A percentile compares a stretch with the other conserved stretches of the same genome.
Evolutionary conservation across 2,888 invertebrate species (phyloP).

Genomic region (Xestia rhomboidea): DNA sequence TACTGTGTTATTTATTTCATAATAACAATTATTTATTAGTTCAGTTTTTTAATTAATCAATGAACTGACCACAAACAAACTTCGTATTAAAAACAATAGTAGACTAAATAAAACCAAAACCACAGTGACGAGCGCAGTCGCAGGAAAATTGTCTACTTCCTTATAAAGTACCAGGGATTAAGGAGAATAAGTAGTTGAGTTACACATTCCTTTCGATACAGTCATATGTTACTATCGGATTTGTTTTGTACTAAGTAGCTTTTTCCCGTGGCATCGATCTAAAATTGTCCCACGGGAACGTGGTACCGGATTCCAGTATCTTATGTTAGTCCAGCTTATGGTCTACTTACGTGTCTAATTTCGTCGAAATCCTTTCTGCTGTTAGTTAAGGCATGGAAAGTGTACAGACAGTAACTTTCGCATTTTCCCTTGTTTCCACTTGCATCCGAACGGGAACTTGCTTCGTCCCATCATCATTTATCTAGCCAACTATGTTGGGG

Average conservation of each 20-base stretch:
- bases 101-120: constrained; percentile 58
- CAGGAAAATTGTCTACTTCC: constrained; percentile 71
- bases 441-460: neutral
- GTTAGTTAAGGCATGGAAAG: too few species aligned
- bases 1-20: too few species aligned
- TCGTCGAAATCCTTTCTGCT: too few species aligned
- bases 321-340: neutral
- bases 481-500: neutral
- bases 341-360: neutral
- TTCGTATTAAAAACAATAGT: constrained; percentile 36
- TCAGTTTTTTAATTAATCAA: constrained; percentile 10
- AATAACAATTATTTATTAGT: too few species aligned
- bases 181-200: constrained; percentile 47
- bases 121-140: constrained; percentile 50
- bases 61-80: constrained; percentile 27
- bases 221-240: constrained; percentile 51
- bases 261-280: neutral
- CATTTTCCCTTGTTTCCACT: neutral
- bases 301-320: neutral
- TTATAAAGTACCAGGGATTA: constrained; percentile 59
- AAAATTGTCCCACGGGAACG: neutral
- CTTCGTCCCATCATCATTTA: neutral
- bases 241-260: constrained; percentile 6
- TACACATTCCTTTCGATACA: constrained; percentile 54
- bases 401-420: too few species aligned